Evolutionary conservation across 2,888 invertebrate species (phyloP).

Genomic region (Trissoscelio sp.): DNA sequence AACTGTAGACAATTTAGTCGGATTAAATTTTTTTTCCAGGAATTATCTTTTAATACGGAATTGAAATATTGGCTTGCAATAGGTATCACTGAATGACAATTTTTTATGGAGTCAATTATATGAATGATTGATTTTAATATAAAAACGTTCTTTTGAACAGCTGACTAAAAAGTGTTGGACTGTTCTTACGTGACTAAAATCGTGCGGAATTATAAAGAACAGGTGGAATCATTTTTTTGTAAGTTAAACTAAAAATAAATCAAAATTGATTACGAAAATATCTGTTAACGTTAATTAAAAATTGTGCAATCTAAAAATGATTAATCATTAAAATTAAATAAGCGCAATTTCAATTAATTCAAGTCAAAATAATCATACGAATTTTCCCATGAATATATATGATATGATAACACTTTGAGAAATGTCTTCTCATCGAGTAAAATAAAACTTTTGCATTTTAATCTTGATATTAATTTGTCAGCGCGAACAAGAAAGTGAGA

Average conservation of each 20-base stretch:
- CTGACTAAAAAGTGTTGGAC: conserved; percentile 1
- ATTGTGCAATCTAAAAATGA: too few species aligned
- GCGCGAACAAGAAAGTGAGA: conserved; percentile 59
- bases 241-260: not conserved
- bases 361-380: conserved; percentile 3
- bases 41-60: conserved; percentile 16
- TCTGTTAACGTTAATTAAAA: too few species aligned
- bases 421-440: conserved; percentile 48
- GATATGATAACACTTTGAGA: conserved; percentile 45
- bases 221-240: not conserved
- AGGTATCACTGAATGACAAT: conserved; percentile 5
- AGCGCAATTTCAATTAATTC: not conserved
- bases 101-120: conserved; percentile 2
- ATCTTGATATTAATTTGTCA: conserved; percentile 65
- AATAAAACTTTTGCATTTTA: conserved; percentile 53
- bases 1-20: conserved; percentile 2
- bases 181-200: not conserved
- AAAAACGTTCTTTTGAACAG: conserved; percentile 8
- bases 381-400: conserved; percentile 45
- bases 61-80: conserved; percentile 10
- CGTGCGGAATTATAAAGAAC: not conserved
- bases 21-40: conserved; percentile 23
- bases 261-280: too few species aligned
- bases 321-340: not conserved
- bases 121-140: conserved; percentile 14